Percentiles rank a stretch among this genome's conserved stretches.
phyloP scores from a whole-genome alignment of 2,888 invertebrate species.

The Nemotelus nigrinus region DNA sequence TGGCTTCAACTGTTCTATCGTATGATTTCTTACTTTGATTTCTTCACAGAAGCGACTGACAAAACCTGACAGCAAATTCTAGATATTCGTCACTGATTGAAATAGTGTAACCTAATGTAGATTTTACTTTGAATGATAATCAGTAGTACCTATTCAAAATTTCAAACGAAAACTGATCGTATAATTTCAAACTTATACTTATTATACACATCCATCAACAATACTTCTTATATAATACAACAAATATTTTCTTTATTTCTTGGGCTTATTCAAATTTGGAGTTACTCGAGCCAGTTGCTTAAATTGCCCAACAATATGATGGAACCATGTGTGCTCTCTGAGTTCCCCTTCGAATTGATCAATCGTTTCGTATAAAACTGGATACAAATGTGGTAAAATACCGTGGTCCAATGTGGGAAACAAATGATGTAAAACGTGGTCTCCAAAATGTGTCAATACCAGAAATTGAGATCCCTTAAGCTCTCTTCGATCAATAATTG shows the following conservation, averaged over 20 bases:
- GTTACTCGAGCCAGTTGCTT: constrained; percentile 68
- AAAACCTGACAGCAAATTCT: too few relatives aligned
- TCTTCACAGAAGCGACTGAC: too few relatives aligned
- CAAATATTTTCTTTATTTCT: neutral
- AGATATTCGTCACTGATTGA: too few relatives aligned
- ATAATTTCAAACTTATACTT: too few relatives aligned
- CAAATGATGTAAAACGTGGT: constrained; percentile 82
- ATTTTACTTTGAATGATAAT: too few relatives aligned
- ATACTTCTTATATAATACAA: neutral
- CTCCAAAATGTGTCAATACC: constrained; percentile 78
- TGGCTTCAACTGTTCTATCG: too few relatives aligned
- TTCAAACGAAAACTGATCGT: too few relatives aligned
- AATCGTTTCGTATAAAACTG: constrained; percentile 65
- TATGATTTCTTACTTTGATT: too few relatives aligned
- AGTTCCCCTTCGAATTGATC: constrained; percentile 61
- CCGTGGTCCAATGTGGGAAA: constrained; percentile 84
- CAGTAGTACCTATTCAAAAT: too few relatives aligned
- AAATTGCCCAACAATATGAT: constrained; percentile 75
- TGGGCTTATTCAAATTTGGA: constrained; percentile 62
- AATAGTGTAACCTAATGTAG: too few relatives aligned
- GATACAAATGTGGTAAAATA: constrained; percentile 73
- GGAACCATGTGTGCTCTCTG: constrained; percentile 67
- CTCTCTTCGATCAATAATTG: constrained; percentile 76
- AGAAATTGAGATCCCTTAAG: constrained; percentile 75
- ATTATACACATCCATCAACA: too few relatives aligned